Percentiles rank a stretch among this genome's conserved stretches.
Evolutionary conservation across 1,140 invertebrate genomes (phyloP).

Genomic region (Neotoxoptera formosana): DNA sequence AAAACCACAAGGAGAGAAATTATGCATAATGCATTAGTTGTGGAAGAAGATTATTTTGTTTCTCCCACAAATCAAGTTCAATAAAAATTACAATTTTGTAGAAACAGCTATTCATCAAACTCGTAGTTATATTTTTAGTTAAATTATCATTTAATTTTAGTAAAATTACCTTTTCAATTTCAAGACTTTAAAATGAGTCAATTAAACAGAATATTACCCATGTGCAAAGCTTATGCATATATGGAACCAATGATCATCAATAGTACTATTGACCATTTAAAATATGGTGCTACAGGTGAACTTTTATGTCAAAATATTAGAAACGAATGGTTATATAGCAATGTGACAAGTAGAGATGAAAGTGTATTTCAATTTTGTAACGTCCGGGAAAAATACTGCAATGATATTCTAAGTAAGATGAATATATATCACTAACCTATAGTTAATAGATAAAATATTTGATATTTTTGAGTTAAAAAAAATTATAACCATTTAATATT

Average conservation of each 20-base stretch:
- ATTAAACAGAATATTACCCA: constrained; percentile 63
- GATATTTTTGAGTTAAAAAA: background rate
- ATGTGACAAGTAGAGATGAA: constrained; percentile 66
- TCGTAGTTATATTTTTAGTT: background rate
- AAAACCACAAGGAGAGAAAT: constrained; percentile 73
- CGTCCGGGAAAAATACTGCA: background rate
- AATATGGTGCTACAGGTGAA: constrained; percentile 67
- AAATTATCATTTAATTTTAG: background rate
- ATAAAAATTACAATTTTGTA: constrained; percentile 66
- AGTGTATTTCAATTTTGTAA: constrained; percentile 65
- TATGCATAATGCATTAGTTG: constrained; percentile 75
- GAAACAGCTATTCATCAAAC: background rate
- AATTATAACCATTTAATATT: background rate
- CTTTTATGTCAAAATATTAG: constrained; percentile 68
- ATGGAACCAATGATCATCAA: constrained; percentile 61
- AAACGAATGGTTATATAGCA: constrained; percentile 68
- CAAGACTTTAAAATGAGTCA: constrained; percentile 49
- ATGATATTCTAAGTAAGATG: constrained; percentile 39
- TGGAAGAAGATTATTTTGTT: constrained; percentile 89
- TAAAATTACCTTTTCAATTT: background rate
- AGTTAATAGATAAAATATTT: background rate
- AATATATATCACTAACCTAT: background rate
- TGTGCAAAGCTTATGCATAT: constrained; percentile 64
- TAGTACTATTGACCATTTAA: constrained; percentile 61
- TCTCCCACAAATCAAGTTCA: constrained; percentile 73